Evolutionary conservation across 64 coral and sea anemone genomes (phyloP).

Genomic region (Dendronephthya gigantea): DNA sequence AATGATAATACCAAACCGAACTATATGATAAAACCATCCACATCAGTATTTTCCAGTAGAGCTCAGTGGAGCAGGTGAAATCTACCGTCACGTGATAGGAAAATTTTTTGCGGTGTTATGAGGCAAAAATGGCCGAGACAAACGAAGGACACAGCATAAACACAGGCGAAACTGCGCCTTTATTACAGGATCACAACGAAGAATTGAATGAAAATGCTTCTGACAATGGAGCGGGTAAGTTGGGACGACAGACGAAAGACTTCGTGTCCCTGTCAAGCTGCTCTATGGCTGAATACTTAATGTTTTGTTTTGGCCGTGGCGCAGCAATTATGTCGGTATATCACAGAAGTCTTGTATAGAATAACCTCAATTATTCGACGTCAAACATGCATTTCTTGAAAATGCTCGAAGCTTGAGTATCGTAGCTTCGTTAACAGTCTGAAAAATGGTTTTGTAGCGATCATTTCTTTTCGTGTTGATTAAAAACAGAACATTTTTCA

Average conservation of each 20-base stretch:
- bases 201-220: constrained; percentile 49
- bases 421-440: too few species aligned
- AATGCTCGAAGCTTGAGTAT: too few species aligned
- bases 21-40: too few species aligned
- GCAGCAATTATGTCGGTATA: too few species aligned
- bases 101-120: background rate
- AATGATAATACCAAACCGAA: too few species aligned
- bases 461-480: too few species aligned
- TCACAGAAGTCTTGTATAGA: too few species aligned
- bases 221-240: constrained; percentile 44
- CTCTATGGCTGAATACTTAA: background rate
- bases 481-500: too few species aligned
- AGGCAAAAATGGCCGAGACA: constrained; percentile 60
- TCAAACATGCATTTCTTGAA: too few species aligned
- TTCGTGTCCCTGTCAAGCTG: background rate
- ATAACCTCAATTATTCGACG: too few species aligned
- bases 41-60: background rate
- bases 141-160: constrained; percentile 12
- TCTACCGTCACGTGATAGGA: constrained; percentile 33
- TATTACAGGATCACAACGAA: constrained; percentile 66
- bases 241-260: background rate
- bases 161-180: constrained; percentile 62
- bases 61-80: background rate
- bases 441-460: too few species aligned
- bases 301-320: background rate